Conservation (phyloP, 2,113 vertebrate species). For the Megatriorchis doriae region DNA sequence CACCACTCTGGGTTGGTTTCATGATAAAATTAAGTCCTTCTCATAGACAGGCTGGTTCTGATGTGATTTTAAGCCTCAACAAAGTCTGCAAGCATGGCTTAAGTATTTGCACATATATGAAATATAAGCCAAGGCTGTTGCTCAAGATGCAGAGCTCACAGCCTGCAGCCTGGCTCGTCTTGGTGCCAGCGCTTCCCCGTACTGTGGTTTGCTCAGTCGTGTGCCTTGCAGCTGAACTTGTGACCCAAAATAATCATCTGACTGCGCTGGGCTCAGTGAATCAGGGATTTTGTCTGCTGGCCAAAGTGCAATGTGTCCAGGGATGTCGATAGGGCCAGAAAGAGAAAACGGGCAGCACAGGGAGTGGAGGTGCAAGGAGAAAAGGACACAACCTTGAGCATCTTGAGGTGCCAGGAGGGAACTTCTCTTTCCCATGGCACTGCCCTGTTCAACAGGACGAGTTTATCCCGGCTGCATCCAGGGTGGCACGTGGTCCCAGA, state of each 20-base stretch:
- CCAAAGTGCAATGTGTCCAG: neutral
- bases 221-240: neutral
- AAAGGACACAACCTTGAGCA: neutral
- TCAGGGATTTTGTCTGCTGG: neutral
- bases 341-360: neutral
- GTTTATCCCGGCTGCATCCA: neutral
- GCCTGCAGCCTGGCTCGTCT: neutral
- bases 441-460: fast-evolving
- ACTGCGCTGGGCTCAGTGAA: neutral
- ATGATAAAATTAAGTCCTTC: neutral
- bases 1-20: neutral
- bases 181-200: fast-evolving
- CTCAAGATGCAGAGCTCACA: neutral
- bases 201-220: neutral
- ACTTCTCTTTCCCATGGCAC: neutral
- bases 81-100: neutral
- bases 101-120: neutral
- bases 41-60: neutral
- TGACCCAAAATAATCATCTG: neutral
- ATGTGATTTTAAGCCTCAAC: neutral
- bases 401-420: neutral
- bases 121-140: neutral
- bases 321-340: neutral
- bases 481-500: neutral
- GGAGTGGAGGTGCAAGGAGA: neutral